Conservation (phyloP, 2,797 vertebrate species). For the Hephaestus fuliginosus region DNA sequence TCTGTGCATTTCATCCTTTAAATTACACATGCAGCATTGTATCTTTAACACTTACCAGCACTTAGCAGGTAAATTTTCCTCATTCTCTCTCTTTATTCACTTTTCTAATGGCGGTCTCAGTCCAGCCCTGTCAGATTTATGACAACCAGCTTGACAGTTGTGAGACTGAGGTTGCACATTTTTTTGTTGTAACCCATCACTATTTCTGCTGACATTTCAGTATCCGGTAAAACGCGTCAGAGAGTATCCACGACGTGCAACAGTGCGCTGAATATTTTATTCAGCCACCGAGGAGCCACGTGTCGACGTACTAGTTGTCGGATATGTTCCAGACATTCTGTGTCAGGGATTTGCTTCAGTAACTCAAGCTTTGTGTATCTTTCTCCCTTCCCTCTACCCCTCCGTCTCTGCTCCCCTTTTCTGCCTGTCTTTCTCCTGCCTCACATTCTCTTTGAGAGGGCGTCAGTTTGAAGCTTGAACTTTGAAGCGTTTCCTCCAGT, state of each 20-base stretch:
- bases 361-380: slow-evolving; percentile 51
- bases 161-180: slow-evolving; percentile 4
- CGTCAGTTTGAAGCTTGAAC: slow-evolving; percentile 53
- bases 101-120: slow-evolving; percentile 1
- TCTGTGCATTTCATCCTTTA: background rate
- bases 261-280: slow-evolving; percentile 63
- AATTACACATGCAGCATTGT: background rate
- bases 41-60: background rate
- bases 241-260: slow-evolving; percentile 30
- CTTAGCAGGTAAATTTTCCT: background rate
- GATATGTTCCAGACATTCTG: slow-evolving; percentile 43
- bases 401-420: slow-evolving; percentile 33
- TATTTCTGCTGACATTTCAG: slow-evolving; percentile 45
- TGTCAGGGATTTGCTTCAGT: slow-evolving; percentile 63
- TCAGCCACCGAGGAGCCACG: slow-evolving; percentile 30
- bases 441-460: slow-evolving; percentile 45
- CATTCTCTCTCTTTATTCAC: slow-evolving; percentile 5
- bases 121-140: slow-evolving; percentile 8
- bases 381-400: slow-evolving; percentile 22
- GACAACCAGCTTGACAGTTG: slow-evolving; percentile 21
- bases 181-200: slow-evolving; percentile 25
- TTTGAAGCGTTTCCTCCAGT: slow-evolving; percentile 64
- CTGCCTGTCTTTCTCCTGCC: slow-evolving; percentile 25
- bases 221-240: slow-evolving; percentile 45
- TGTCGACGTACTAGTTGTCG: slow-evolving; percentile 36